Evolutionary conservation across 2,113 vertebrate genomes (phyloP).

Genomic region (Paramormyrops kingsleyae): DNA sequence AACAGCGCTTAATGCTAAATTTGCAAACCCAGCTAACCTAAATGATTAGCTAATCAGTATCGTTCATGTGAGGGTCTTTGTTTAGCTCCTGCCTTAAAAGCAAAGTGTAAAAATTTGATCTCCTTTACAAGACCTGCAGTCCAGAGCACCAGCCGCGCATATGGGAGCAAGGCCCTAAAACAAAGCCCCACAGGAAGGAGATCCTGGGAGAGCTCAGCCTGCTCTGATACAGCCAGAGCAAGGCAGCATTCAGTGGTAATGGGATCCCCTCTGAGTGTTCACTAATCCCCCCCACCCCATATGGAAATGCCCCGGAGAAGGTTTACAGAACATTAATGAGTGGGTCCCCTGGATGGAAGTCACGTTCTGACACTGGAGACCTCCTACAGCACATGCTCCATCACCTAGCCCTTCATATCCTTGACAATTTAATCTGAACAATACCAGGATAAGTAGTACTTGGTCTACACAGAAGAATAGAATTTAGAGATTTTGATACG

Average conservation of each 20-base stretch:
- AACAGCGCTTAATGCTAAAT: background rate
- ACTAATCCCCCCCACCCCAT: background rate
- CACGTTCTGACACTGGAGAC: background rate
- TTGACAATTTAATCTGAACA: conserved; percentile 11
- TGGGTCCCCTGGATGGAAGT: background rate
- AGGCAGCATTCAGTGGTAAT: background rate
- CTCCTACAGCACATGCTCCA: background rate
- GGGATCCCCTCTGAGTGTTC: background rate
- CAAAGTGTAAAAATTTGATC: background rate
- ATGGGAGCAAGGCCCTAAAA: background rate
- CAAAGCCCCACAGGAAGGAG: background rate
- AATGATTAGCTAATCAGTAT: conserved; percentile 5
- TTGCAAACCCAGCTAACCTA: background rate
- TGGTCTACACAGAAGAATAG: background rate
- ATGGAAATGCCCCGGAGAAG: background rate
- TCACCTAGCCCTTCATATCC: conserved; percentile 5
- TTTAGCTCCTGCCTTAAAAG: background rate
- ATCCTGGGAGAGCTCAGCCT: background rate
- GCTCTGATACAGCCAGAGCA: background rate
- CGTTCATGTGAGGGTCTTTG: background rate
- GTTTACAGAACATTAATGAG: conserved; percentile 1
- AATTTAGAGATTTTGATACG: background rate
- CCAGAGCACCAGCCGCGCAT: background rate
- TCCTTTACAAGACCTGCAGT: background rate
- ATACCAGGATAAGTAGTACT: background rate